Percentiles rank a stretch among this genome's conserved stretches.
These are phyloP conservation scores for Yasuhikotakia modesta DNA, from an alignment of 2,797 vertebrate genomes.

Conservation along the genomic window DNA sequence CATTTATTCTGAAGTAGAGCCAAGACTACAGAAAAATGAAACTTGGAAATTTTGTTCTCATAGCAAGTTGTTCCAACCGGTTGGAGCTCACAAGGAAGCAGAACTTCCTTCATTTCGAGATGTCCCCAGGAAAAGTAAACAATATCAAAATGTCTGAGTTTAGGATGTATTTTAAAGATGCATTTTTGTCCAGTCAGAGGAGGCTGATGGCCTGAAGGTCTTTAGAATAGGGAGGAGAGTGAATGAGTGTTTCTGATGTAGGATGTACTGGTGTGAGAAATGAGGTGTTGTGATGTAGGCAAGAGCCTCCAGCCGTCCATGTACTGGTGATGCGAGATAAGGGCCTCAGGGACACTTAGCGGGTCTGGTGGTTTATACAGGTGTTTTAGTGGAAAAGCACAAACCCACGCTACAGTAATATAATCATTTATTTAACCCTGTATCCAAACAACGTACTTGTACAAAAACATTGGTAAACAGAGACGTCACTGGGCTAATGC, in stretches of 20 bases:
- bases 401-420: constrained; percentile 24
- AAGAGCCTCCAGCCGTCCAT: constrained; percentile 46
- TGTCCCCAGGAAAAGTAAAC: constrained; percentile 35
- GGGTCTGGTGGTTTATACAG: constrained; percentile 31
- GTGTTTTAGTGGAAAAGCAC: constrained; percentile 31
- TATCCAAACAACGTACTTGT: constrained; percentile 19
- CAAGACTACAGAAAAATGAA: background rate
- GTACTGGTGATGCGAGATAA: constrained; percentile 36
- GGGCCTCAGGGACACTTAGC: constrained; percentile 43
- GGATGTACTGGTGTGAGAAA: constrained; percentile 50
- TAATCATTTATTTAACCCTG: constrained; percentile 23
- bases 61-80: background rate
- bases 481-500: constrained; percentile 77
- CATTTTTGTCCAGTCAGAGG: constrained; percentile 39
- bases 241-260: constrained; percentile 45
- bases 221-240: constrained; percentile 14
- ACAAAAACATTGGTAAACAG: constrained; percentile 57
- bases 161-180: constrained; percentile 36
- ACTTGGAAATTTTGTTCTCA: constrained; percentile 3
- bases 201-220: constrained; percentile 39
- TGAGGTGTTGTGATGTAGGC: constrained; percentile 54
- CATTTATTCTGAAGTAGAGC: background rate
- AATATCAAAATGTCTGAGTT: constrained; percentile 3
- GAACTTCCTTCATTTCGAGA: constrained; percentile 23
- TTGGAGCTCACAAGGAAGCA: constrained; percentile 9